These are phyloP conservation scores for Zingel zingel DNA, from an alignment of 2,113 vertebrate species.

Conservation along the genomic window DNA sequence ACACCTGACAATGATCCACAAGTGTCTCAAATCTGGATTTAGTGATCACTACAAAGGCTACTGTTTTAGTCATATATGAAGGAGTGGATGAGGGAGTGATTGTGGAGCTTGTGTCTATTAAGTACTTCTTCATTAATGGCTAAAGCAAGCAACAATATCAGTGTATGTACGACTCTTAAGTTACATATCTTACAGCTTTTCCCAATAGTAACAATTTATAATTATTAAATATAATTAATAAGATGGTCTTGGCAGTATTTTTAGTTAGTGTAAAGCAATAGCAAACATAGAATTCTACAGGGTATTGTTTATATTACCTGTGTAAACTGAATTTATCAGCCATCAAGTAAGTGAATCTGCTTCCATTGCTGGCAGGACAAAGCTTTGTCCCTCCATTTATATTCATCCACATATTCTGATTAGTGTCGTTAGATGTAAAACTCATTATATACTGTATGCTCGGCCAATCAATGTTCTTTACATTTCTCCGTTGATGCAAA, in stretches of 20 bases:
- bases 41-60: too few relatives aligned
- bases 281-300: neutral
- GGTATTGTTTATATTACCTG: neutral
- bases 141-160: too few relatives aligned
- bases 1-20: too few relatives aligned
- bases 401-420: constrained; percentile 18
- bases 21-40: too few relatives aligned
- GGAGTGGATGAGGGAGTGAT: too few relatives aligned
- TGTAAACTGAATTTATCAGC: neutral
- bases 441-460: neutral
- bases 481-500: neutral
- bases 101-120: too few relatives aligned
- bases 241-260: too few relatives aligned
- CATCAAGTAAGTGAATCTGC: neutral
- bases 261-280: neutral
- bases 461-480: neutral
- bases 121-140: too few relatives aligned
- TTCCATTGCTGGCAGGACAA: neutral
- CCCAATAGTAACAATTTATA: neutral
- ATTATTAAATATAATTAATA: neutral
- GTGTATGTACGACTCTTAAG: too few relatives aligned
- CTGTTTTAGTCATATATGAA: too few relatives aligned
- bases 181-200: neutral
- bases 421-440: neutral
- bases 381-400: neutral